Evolutionary conservation across 2,888 invertebrate species (phyloP).

Genomic region (Drosophila melanosoma): DNA sequence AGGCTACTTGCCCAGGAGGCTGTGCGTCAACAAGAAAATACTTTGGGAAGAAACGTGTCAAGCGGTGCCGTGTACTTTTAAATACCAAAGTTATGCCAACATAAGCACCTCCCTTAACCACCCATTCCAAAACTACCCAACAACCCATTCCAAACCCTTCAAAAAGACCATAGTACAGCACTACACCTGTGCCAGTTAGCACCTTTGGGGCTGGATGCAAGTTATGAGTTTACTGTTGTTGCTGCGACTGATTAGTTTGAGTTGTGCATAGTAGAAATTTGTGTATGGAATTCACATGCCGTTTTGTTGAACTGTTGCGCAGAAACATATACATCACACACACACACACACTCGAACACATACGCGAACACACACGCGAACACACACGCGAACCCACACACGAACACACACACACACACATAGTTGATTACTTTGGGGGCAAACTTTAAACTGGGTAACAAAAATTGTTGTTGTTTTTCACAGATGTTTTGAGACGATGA

Average conservation of each 20-base stretch:
- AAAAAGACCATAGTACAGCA: background rate
- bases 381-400: background rate
- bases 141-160: background rate
- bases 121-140: background rate
- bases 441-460: slow-evolving; percentile 20
- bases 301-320: slow-evolving; percentile 65
- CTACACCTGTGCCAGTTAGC: slow-evolving; percentile 12
- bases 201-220: slow-evolving; percentile 49
- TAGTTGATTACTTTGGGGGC: slow-evolving; percentile 6
- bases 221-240: slow-evolving; percentile 34
- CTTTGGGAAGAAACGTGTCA: slow-evolving; percentile 55
- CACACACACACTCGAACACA: slow-evolving; percentile 1
- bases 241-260: slow-evolving; percentile 54
- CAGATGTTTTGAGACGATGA: slow-evolving; percentile 24
- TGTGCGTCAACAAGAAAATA: slow-evolving; percentile 26
- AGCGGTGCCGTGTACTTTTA: slow-evolving; percentile 40
- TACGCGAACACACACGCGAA: background rate
- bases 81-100: slow-evolving; percentile 7
- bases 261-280: slow-evolving; percentile 50
- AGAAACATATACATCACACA: slow-evolving; percentile 23
- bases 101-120: too few species aligned
- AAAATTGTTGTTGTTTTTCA: background rate
- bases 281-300: slow-evolving; percentile 37
- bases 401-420: slow-evolving; percentile 5
- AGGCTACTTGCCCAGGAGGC: slow-evolving; percentile 5